Conservation (phyloP, 2,113 vertebrate genomes). For the Leuciscus idus region DNA sequence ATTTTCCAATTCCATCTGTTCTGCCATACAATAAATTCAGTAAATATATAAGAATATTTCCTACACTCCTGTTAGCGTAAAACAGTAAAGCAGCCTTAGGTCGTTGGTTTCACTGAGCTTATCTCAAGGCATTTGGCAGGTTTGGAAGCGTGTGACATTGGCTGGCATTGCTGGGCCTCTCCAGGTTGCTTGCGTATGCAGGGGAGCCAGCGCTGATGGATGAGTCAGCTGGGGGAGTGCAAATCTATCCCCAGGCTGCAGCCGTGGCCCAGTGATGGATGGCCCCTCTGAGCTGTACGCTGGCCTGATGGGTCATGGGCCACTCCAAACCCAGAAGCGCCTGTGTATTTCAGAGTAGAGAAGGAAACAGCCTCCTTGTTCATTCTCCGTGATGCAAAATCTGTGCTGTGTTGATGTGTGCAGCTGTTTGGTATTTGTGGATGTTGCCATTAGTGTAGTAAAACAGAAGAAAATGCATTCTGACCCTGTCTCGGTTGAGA, state of each 20-base stretch:
- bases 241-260: constrained; percentile 76
- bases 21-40: background rate
- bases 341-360: constrained; percentile 53
- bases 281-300: constrained; percentile 68
- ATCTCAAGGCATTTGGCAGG: constrained; percentile 34
- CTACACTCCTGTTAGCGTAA: background rate
- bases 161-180: constrained; percentile 66
- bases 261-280: constrained; percentile 74
- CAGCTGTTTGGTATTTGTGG: constrained; percentile 5
- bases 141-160: constrained; percentile 66
- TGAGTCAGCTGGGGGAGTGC: constrained; percentile 71
- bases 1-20: constrained; percentile 1
- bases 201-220: constrained; percentile 73
- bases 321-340: constrained; percentile 50
- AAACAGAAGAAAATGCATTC: background rate
- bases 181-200: constrained; percentile 76
- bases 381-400: background rate
- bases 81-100: background rate
- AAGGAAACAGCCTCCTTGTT: constrained; percentile 10
- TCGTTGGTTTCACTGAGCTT: constrained; percentile 17
- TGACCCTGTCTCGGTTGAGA: background rate
- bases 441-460: constrained; percentile 5
- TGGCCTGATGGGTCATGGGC: constrained; percentile 70
- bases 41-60: background rate
- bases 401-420: background rate